Conservation (phyloP, 2,113 vertebrate species). For the Carollia perspicillata region DNA sequence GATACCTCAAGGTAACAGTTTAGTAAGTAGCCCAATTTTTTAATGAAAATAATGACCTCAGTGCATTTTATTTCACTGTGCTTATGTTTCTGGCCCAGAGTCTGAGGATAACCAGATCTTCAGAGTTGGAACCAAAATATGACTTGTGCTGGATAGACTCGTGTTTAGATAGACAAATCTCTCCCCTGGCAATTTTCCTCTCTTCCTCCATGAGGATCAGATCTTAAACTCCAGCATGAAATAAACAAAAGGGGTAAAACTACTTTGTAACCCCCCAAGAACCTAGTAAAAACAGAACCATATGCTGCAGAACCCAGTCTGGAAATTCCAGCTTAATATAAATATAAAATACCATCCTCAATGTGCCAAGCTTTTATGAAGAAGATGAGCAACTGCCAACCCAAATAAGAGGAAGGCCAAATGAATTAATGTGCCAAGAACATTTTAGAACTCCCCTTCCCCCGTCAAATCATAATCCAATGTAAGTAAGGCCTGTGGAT, state of each 20-base stretch:
- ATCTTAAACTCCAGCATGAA: constrained; percentile 47
- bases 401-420: constrained; percentile 35
- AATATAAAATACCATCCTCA: background rate
- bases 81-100: constrained; percentile 20
- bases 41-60: constrained; percentile 56
- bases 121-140: constrained; percentile 66
- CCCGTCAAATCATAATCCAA: constrained; percentile 23
- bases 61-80: constrained; percentile 42
- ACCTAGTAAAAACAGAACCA: constrained; percentile 63
- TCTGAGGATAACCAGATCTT: constrained; percentile 64
- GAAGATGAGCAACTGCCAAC: constrained; percentile 46
- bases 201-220: constrained; percentile 47
- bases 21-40: background rate
- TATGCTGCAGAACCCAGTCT: constrained; percentile 35
- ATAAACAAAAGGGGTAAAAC: constrained; percentile 53
- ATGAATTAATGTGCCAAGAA: constrained; percentile 57
- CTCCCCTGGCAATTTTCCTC: constrained; percentile 52
- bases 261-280: constrained; percentile 63
- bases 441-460: constrained; percentile 1
- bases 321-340: constrained; percentile 65
- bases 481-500: constrained; percentile 27
- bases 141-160: constrained; percentile 50
- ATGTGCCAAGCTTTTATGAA: constrained; percentile 56
- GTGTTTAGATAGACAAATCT: constrained; percentile 61
- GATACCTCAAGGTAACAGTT: background rate